Conservation (phyloP, 2,888 invertebrate species). For the Latrodectus hesperus region DNA sequence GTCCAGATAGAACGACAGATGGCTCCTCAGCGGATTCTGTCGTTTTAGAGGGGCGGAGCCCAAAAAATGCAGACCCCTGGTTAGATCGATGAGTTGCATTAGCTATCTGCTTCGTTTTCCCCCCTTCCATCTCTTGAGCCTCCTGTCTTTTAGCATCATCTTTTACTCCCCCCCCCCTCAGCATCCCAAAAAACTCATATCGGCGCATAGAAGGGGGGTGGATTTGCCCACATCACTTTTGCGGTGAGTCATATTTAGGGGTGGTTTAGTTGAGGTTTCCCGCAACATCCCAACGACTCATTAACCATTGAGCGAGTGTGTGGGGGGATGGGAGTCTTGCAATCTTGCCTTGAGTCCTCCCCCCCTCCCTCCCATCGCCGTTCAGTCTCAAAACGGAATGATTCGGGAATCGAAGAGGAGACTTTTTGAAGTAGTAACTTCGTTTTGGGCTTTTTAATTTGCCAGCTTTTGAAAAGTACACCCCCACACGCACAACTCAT, state of each 20-base stretch:
- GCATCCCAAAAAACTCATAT: slow-evolving; percentile 56
- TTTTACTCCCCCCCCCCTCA: slow-evolving; percentile 38
- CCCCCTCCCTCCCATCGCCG: background rate
- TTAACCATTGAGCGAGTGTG: slow-evolving; percentile 58
- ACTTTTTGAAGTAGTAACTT: slow-evolving; percentile 53
- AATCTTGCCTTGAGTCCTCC: background rate
- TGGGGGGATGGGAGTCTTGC: slow-evolving; percentile 21
- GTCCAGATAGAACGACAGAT: slow-evolving; percentile 67
- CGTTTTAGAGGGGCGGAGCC: slow-evolving; percentile 54
- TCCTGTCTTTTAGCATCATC: slow-evolving; percentile 64
- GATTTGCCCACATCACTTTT: slow-evolving; percentile 58
- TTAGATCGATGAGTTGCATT: slow-evolving; percentile 65
- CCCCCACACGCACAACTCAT: no score
- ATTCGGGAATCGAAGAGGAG: slow-evolving; percentile 4
- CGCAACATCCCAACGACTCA: slow-evolving; percentile 64
- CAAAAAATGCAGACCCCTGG: slow-evolving; percentile 61
- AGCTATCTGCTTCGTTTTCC: slow-evolving; percentile 45
- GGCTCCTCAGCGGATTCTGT: slow-evolving; percentile 53
- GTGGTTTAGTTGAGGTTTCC: slow-evolving; percentile 61
- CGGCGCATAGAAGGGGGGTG: slow-evolving; percentile 27
- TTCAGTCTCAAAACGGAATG: background rate
- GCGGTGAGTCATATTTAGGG: slow-evolving; percentile 61
- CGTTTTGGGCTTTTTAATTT: slow-evolving; percentile 43
- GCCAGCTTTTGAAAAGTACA: slow-evolving; percentile 4
- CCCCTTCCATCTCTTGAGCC: slow-evolving; percentile 30